Evolutionary conservation across 2,113 vertebrate species (phyloP).

Genomic region (Rousettus leschenaultii): DNA sequence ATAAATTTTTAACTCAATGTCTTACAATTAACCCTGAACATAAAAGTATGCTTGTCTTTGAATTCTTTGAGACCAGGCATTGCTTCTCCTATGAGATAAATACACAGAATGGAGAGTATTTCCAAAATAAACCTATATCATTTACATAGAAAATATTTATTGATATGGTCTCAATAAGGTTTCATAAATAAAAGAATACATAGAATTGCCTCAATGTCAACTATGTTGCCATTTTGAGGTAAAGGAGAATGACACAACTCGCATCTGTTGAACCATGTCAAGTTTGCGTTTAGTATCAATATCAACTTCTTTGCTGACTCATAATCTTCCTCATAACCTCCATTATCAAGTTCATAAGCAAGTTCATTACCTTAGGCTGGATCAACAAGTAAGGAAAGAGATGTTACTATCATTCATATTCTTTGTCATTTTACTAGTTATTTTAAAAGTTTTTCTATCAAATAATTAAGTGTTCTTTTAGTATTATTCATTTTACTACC

Average conservation of each 20-base stretch:
- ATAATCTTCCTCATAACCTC: background rate
- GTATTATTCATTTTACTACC: background rate
- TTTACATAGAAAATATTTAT: background rate
- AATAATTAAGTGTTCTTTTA: background rate
- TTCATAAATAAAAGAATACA: background rate
- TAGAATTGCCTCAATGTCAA: background rate
- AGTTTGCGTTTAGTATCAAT: background rate
- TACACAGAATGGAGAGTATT: background rate
- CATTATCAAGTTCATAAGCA: background rate
- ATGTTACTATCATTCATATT: background rate
- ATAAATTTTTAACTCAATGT: background rate
- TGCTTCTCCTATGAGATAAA: background rate
- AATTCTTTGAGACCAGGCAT: background rate
- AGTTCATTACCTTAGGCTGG: background rate
- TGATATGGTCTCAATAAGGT: background rate
- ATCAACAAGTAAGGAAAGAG: background rate
- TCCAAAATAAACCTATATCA: background rate
- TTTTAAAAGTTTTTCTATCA: background rate
- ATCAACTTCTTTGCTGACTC: background rate
- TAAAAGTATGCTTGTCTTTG: background rate
- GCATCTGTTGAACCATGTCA: background rate
- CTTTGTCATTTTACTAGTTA: background rate
- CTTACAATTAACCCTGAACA: background rate
- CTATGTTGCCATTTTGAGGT: background rate
- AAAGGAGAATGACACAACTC: background rate